Evolutionary conservation across 2,797 vertebrate species (phyloP).

Genomic region (Clarias laeviceps): DNA sequence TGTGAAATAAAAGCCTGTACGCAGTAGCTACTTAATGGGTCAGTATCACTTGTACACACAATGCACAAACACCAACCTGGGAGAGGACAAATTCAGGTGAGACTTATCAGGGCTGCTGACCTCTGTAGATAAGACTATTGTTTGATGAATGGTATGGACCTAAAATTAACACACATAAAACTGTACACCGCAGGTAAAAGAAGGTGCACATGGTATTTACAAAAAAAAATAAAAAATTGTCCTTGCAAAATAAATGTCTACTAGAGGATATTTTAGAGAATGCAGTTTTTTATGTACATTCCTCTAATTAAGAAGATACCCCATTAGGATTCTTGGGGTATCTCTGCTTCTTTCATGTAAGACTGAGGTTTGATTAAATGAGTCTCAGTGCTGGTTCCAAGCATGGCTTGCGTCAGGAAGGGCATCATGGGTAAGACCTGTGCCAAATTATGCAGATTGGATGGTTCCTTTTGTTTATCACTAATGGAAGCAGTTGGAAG

Average conservation of each 20-base stretch:
- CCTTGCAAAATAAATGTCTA: not conserved
- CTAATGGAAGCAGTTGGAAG: too few species aligned
- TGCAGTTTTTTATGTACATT: not conserved
- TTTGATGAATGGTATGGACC: not conserved
- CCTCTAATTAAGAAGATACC: not conserved
- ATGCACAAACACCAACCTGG: not conserved
- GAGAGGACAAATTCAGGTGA: conserved; percentile 6
- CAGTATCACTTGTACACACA: not conserved
- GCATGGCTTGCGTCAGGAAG: too few species aligned
- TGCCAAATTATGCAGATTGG: too few species aligned
- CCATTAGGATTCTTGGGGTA: too few species aligned
- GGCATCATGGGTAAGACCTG: too few species aligned
- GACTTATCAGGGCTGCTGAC: not conserved
- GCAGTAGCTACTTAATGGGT: conserved; percentile 1
- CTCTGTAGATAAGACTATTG: not conserved
- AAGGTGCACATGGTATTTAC: not conserved
- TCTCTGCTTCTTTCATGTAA: too few species aligned
- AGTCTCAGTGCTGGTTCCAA: too few species aligned
- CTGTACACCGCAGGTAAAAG: not conserved
- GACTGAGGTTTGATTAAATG: too few species aligned
- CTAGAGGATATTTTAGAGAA: not conserved
- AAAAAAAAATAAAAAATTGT: not conserved
- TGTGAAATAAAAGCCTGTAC: conserved; percentile 40
- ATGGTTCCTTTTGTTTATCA: too few species aligned
- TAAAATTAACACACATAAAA: conserved; percentile 1